Conservation (phyloP, 2,797 vertebrate genomes). For the Oceanodroma leucorhoa region DNA sequence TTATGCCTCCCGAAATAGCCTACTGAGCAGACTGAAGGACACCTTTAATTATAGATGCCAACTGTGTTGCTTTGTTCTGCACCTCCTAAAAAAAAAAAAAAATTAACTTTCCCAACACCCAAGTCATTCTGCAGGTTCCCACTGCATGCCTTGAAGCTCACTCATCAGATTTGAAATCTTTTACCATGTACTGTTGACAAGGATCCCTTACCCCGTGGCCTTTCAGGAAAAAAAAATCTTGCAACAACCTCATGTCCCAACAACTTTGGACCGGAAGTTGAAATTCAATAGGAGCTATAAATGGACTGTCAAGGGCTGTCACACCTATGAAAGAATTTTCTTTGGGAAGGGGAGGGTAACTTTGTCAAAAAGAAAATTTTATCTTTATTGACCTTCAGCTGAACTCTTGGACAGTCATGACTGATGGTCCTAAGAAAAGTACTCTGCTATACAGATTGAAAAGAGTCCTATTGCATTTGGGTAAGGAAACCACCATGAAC, state of each 20-base stretch:
- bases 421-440: background rate
- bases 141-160: background rate
- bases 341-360: background rate
- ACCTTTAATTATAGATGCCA: background rate
- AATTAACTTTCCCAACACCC: background rate
- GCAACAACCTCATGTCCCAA: background rate
- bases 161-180: background rate
- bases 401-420: background rate
- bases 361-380: background rate
- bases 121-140: background rate
- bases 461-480: background rate
- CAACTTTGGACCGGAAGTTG: background rate
- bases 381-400: background rate
- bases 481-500: background rate
- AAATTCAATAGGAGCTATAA: constrained; percentile 7
- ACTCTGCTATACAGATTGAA: background rate
- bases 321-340: background rate
- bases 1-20: background rate
- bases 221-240: background rate
- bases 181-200: background rate
- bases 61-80: background rate
- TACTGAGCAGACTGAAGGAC: background rate
- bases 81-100: background rate
- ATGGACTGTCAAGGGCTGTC: background rate
- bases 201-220: background rate